Evolutionary conservation across 2,888 invertebrate genomes (phyloP).

Genomic region (Dusona sp.): DNA sequence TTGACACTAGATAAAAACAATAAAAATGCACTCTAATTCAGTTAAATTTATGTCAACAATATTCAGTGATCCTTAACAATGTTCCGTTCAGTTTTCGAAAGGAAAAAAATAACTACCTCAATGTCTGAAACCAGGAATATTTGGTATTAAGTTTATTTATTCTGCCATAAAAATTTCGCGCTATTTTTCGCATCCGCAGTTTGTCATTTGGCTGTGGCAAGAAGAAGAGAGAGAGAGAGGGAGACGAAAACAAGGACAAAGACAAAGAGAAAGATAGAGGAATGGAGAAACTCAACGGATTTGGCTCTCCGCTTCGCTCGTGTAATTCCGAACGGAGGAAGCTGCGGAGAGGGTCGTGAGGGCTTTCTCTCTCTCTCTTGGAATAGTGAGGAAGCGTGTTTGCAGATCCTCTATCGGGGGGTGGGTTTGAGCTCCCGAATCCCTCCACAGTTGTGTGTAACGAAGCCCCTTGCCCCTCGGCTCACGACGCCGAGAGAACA

Average conservation of each 20-base stretch:
- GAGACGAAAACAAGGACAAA: background rate
- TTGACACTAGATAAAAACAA: background rate
- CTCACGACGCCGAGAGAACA: constrained; percentile 69
- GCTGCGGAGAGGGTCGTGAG: constrained; percentile 71
- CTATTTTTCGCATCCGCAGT: constrained; percentile 72
- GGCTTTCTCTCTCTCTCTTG: constrained; percentile 48
- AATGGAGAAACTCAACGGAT: constrained; percentile 60
- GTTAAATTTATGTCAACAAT: background rate
- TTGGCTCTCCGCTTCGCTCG: constrained; percentile 36
- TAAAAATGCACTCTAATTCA: background rate
- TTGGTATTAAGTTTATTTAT: background rate
- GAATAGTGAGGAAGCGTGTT: constrained; percentile 76
- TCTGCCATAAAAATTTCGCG: background rate
- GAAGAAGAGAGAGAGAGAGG: background rate
- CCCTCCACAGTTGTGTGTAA: constrained; percentile 63
- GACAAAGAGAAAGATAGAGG: constrained; percentile 55
- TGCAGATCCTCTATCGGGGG: constrained; percentile 83
- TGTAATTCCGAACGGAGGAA: constrained; percentile 62
- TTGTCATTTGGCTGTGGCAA: constrained; percentile 80
- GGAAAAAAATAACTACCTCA: background rate
- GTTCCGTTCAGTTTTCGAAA: background rate
- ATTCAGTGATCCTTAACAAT: background rate
- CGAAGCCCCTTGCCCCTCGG: constrained; percentile 70
- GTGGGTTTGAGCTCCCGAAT: constrained; percentile 79
- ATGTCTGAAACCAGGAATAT: background rate